Evolutionary conservation across 2,797 vertebrate species (phyloP), one percentile per base, ranked within the genome.

Genomic region (Corythornis leucogaster): DNA sequence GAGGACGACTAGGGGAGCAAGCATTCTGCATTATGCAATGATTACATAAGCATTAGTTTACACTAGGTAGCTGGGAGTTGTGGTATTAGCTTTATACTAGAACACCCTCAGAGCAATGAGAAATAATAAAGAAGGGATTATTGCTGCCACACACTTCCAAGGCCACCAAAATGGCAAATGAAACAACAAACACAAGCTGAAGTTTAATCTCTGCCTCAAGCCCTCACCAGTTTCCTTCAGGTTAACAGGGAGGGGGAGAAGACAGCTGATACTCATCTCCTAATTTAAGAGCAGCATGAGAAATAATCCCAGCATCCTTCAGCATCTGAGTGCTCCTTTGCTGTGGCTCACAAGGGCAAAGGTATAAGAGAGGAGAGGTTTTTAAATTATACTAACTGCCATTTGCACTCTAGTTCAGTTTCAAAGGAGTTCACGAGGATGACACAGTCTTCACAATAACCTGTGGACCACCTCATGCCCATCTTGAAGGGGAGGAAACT

Each of bases 1-100:
- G 88, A 89, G 88, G 85, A 91, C 81, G 18, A 83, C 79, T 55
- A 66, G 80, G 80, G 93, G 89, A 95, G 12, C 76, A 79, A 85
- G 93, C 92, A 90, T 75, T 91, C 62, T 87, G 91, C 80, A 94
- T 95, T 96, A 96, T 95, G 95, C 95, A 96, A 97, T 93, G 91
- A 93, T 97, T 96, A 94, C 87, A 95, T 95, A 97, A 97, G 95
- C 88, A 80, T 79, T 92, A 82, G 89, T 96, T 95, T 95, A 95
- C 90, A 91, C 88, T 95, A 96, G 93, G 88, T 96, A 94, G 90
- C 81, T 85, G 86, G 33, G 48, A 96, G 88, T 82, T 90, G 90
- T 94, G 87, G 58, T 71, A 81, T 91, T 78, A 95, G 84, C 87
- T 86, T 90, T 93, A 88, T 46, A 93, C 73, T 80, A 90, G 83